Evolutionary conservation across 2,797 vertebrate genomes (phyloP).

Genomic region (Echeneis naucrates): DNA sequence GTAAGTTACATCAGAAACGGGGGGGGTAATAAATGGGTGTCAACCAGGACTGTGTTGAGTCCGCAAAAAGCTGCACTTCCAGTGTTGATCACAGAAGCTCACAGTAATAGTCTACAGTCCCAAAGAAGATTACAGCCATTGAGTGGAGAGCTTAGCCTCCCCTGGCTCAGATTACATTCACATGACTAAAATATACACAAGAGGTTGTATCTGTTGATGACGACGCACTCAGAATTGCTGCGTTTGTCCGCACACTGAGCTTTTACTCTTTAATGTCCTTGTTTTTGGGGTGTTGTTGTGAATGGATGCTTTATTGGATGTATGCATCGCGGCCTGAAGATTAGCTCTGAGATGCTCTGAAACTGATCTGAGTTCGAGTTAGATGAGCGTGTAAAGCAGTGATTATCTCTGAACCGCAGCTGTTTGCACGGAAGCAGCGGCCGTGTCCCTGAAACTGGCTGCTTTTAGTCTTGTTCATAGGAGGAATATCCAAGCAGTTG

Average conservation of each 20-base stretch:
- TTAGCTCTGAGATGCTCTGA: conserved; percentile 17
- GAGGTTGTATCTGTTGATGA: conserved; percentile 17
- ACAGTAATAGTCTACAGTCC: conserved; percentile 53
- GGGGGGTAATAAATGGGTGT: conserved; percentile 23
- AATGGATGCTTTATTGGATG: not conserved
- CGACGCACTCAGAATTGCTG: conserved; percentile 8
- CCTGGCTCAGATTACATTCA: conserved; percentile 52
- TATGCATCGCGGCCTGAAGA: not conserved
- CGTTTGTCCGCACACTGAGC: not conserved
- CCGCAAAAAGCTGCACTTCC: conserved; percentile 34
- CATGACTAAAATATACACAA: conserved; percentile 29
- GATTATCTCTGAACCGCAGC: conserved; percentile 45
- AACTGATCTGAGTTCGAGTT: conserved; percentile 17
- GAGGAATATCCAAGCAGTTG: not conserved
- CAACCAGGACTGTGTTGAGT: not conserved
- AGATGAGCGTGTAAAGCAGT: conserved; percentile 34
- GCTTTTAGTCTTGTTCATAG: not conserved
- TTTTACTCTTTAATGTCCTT: conserved; percentile 14
- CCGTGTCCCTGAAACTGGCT: conserved; percentile 9
- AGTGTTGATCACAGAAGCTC: conserved; percentile 43
- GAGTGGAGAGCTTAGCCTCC: conserved; percentile 61
- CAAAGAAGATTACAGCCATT: conserved; percentile 67
- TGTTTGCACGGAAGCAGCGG: conserved; percentile 14
- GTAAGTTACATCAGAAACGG: conserved; percentile 22
- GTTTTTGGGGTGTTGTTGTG: rapidly evolving